Conservation (phyloP, 1,140 invertebrate species). For the Trichogramma pretiosum region DNA sequence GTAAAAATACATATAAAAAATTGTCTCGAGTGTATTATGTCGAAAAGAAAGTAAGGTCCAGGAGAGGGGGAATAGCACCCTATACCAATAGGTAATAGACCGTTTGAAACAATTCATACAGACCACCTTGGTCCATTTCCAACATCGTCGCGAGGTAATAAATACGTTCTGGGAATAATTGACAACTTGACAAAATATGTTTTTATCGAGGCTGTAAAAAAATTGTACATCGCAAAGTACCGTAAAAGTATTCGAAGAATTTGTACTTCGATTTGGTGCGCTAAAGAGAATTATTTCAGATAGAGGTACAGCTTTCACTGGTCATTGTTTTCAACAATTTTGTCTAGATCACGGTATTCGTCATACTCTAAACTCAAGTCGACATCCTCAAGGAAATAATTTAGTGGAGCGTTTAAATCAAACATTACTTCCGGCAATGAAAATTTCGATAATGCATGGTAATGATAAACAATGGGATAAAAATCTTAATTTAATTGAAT, state of each 20-base stretch:
- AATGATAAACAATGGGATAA: slow-evolving; percentile 11
- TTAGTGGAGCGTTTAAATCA: slow-evolving; percentile 19
- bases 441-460: neutral
- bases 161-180: neutral
- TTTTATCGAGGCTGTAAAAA: neutral
- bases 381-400: slow-evolving; percentile 27
- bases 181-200: neutral
- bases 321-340: slow-evolving; percentile 23
- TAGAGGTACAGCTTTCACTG: slow-evolving; percentile 27
- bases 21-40: neutral
- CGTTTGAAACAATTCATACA: neutral
- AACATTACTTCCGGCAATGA: slow-evolving; percentile 10
- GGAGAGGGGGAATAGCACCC: neutral
- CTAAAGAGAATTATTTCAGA: too few species aligned
- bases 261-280: too few species aligned
- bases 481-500: slow-evolving; percentile 3
- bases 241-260: too few species aligned
- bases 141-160: neutral
- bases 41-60: neutral
- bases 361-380: slow-evolving; percentile 24
- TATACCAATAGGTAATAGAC: neutral
- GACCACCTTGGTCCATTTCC: neutral
- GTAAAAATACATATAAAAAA: neutral
- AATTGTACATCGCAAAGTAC: too few species aligned
- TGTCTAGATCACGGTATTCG: slow-evolving; percentile 21